phyloP scores from a whole-genome alignment of 2,797 vertebrate species.

The Sebastolobus altivelis region DNA sequence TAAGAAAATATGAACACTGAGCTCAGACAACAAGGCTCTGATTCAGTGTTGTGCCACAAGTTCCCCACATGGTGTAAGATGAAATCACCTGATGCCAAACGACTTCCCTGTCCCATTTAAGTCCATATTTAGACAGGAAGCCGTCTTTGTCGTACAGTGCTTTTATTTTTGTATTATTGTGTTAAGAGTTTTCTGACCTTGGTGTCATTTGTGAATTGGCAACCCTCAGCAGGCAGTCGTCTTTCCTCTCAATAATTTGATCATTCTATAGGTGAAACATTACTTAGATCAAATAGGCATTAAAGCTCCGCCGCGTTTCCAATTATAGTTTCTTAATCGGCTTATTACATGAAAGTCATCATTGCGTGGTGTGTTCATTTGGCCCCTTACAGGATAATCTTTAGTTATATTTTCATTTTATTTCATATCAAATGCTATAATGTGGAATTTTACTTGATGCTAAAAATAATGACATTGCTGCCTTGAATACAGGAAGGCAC shows the following conservation, averaged over 20 bases:
- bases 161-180: neutral
- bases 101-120: neutral
- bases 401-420: conserved; percentile 20
- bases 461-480: neutral
- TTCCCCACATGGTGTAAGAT: neutral
- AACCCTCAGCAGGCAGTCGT: neutral
- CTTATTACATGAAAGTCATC: conserved; percentile 20
- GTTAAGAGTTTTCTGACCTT: neutral
- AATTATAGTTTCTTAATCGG: conserved; percentile 30
- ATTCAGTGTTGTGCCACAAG: conserved; percentile 16
- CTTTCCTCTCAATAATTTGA: conserved; percentile 1
- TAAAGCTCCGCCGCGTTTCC: conserved; percentile 12
- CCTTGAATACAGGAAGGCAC: neutral
- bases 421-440: conserved; percentile 27
- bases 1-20: conserved; percentile 8
- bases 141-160: neutral
- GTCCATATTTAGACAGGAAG: neutral
- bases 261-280: conserved; percentile 11
- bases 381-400: conserved; percentile 12
- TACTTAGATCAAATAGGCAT: conserved; percentile 8
- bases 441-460: neutral
- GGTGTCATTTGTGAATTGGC: neutral
- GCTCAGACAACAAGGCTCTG: neutral
- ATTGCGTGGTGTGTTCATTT: conserved; percentile 18
- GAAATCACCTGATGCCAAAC: conserved; percentile 19